phyloP scores from a whole-genome alignment of 2,797 vertebrate genomes.

The Gobio occitaniae region DNA sequence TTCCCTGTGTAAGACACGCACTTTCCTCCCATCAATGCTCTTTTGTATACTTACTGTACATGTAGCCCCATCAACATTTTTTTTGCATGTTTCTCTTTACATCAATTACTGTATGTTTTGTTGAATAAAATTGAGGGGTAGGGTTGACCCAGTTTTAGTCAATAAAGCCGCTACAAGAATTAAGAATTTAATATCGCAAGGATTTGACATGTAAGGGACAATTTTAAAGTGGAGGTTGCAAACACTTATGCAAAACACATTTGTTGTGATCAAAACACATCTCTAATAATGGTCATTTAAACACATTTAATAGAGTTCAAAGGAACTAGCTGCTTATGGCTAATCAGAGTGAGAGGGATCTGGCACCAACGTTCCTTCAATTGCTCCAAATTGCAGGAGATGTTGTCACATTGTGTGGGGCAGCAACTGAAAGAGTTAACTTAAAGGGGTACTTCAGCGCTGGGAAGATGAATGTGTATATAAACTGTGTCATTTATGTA shows the following conservation, averaged over 20 bases:
- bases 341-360: slow-evolving; percentile 52
- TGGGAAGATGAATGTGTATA: no score
- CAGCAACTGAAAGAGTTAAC: slow-evolving; percentile 13
- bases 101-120: neutral
- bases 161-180: neutral
- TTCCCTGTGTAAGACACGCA: neutral
- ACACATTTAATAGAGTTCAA: slow-evolving; percentile 53
- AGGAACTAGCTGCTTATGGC: slow-evolving; percentile 32
- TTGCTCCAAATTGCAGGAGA: slow-evolving; percentile 41
- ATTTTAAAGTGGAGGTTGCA: neutral
- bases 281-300: slow-evolving; percentile 52
- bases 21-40: neutral
- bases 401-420: slow-evolving; percentile 22
- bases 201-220: neutral
- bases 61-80: neutral
- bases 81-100: neutral
- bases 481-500: no score
- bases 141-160: neutral
- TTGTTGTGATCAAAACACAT: slow-evolving; percentile 56
- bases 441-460: neutral
- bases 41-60: neutral
- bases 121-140: neutral
- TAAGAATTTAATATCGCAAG: no score
- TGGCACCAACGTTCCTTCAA: slow-evolving; percentile 10
- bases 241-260: slow-evolving; percentile 20